Evolutionary conservation across 2,888 invertebrate genomes (phyloP).

Genomic region (Amiota communis): DNA sequence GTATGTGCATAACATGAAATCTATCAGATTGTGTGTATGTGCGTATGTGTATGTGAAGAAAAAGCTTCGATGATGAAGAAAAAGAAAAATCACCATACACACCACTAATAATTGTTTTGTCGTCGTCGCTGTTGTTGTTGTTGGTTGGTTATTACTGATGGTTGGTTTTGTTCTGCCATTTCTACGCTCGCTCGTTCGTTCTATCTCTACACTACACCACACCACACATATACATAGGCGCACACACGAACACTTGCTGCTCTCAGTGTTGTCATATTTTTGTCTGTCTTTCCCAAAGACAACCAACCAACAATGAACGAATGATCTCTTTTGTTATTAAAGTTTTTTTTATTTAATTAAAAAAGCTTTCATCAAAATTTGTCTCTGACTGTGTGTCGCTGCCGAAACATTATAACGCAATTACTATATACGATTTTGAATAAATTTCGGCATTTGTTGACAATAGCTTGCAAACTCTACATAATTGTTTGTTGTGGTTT

Average conservation of each 20-base stretch:
- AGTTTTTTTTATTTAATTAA: conserved; percentile 46
- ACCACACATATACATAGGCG: conserved; percentile 25
- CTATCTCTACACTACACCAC: conserved; percentile 18
- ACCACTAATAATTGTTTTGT: conserved; percentile 22
- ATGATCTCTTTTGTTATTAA: conserved; percentile 29
- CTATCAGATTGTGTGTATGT: conserved; percentile 40
- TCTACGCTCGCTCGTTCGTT: conserved; percentile 27
- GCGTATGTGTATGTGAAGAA: conserved; percentile 45
- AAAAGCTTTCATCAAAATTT: conserved; percentile 30
- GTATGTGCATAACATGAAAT: conserved; percentile 29
- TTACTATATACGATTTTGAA: conserved; percentile 20
- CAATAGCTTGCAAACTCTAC: conserved; percentile 11
- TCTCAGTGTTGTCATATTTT: conserved; percentile 49
- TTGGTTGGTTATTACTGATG: neutral
- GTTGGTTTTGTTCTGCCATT: neutral
- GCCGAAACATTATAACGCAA: neutral
- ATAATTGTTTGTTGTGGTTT: conserved; percentile 9
- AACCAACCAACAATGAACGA: conserved; percentile 7
- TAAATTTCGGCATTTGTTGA: conserved; percentile 34
- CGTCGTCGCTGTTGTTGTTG: neutral
- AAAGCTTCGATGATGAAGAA: conserved; percentile 46
- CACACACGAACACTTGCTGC: conserved; percentile 37
- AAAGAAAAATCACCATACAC: conserved; percentile 34
- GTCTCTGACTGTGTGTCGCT: conserved; percentile 38
- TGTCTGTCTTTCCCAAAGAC: conserved; percentile 26